A percentile compares a stretch with the other conserved stretches of the same genome.
phyloP scores from a whole-genome alignment of 2,113 vertebrate species.

The Misgurnus mizolepis region DNA sequence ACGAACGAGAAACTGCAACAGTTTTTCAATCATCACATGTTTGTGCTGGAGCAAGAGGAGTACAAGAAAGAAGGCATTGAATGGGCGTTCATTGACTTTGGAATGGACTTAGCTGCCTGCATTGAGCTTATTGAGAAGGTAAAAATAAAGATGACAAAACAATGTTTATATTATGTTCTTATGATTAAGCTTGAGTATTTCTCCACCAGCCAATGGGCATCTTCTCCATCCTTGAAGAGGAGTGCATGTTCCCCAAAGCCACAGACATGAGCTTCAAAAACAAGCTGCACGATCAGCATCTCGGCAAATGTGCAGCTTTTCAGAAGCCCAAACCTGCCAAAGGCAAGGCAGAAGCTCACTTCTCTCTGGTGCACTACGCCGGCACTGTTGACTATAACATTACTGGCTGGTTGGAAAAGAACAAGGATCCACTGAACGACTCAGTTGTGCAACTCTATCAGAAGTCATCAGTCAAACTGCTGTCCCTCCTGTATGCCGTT shows the following conservation, averaged over 20 bases:
- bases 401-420: constrained; percentile 71
- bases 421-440: constrained; percentile 77
- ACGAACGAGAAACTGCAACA: no score
- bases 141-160: no score
- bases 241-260: constrained; percentile 66
- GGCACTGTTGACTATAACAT: constrained; percentile 76
- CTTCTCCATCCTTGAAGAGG: constrained; percentile 72
- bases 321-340: constrained; percentile 70
- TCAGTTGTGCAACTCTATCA: constrained; percentile 75
- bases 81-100: no score
- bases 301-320: constrained; percentile 55
- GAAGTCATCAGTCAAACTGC: constrained; percentile 69
- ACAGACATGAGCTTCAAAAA: constrained; percentile 55
- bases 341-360: constrained; percentile 73
- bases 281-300: constrained; percentile 50
- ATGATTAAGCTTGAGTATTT: no score
- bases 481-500: constrained; percentile 60
- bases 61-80: no score
- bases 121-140: no score
- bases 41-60: no score
- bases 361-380: constrained; percentile 72
- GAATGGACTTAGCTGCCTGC: no score
- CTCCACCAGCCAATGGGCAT: constrained; percentile 73
- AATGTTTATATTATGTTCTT: no score
- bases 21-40: no score